phyloP scores from a whole-genome alignment of 53 echinoderm and acorn worm species.

The Actinopyga echinites region DNA sequence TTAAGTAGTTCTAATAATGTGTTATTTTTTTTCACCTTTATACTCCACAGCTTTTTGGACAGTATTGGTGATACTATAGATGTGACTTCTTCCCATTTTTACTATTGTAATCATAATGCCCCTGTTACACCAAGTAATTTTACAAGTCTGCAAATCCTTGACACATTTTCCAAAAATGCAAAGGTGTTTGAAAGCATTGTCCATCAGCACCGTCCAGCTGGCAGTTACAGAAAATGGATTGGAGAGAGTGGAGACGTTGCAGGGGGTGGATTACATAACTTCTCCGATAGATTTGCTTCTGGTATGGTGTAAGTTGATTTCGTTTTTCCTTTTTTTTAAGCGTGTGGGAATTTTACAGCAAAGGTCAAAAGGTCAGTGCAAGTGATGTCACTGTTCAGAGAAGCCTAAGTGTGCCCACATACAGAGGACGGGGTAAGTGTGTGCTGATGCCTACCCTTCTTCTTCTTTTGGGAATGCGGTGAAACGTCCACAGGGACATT shows the following conservation, averaged over 20 bases:
- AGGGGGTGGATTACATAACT: background rate
- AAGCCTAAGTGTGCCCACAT: no score
- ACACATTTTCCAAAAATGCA: background rate
- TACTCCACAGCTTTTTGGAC: background rate
- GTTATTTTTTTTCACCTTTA: no score
- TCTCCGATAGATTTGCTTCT: slow-evolving; percentile 10
- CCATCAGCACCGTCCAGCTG: background rate
- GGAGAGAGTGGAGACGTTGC: slow-evolving; percentile 5
- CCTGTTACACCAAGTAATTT: background rate
- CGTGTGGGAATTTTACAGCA: no score
- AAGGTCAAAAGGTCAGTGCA: no score
- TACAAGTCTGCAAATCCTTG: background rate
- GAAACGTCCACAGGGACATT: no score
- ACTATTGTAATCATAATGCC: background rate
- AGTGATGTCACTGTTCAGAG: no score
- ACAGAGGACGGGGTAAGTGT: no score
- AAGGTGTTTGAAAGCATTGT: background rate
- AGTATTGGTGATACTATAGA: background rate
- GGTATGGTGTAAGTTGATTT: slow-evolving; percentile 8
- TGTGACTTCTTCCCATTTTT: background rate
- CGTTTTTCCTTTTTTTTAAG: background rate
- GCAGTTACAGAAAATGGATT: background rate
- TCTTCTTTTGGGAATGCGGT: no score
- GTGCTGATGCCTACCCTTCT: no score
- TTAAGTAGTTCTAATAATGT: no score